Percentiles rank a stretch among this genome's conserved stretches.
phyloP scores from a whole-genome alignment of 1,140 invertebrate species.

The Drosophila fuyamai region DNA sequence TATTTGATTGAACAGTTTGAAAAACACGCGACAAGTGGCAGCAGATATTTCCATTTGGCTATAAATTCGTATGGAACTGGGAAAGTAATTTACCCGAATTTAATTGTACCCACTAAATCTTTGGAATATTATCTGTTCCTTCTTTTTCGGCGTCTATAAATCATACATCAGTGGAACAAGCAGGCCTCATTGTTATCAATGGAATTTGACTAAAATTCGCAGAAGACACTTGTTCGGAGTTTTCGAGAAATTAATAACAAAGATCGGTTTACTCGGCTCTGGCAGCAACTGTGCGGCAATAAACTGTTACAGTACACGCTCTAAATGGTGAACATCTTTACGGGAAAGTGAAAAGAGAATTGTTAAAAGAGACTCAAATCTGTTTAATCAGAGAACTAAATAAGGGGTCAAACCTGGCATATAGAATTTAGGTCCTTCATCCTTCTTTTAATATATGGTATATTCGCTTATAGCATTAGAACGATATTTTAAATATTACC shows the following conservation, averaged over 20 bases:
- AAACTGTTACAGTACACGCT: constrained; percentile 5
- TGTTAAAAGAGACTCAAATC: no score
- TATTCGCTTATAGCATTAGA: no score
- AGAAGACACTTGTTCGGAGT: constrained; percentile 25
- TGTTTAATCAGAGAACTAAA: no score
- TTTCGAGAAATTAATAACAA: constrained; percentile 25
- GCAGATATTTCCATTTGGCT: constrained; percentile 9
- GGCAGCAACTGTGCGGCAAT: constrained; percentile 1
- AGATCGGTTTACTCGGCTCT: constrained; percentile 15
- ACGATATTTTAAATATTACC: no score
- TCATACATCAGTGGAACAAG: constrained; percentile 21
- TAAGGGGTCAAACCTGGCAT: no score
- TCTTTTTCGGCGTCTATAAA: constrained; percentile 4
- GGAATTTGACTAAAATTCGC: constrained; percentile 19
- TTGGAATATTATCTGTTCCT: constrained; percentile 4
- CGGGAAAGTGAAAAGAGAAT: neutral
- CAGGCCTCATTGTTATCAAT: constrained; percentile 42
- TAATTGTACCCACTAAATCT: constrained; percentile 5
- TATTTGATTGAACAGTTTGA: constrained; percentile 42
- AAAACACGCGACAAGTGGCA: constrained; percentile 44
- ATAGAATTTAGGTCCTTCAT: no score
- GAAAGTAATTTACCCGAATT: constrained; percentile 11
- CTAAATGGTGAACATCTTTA: neutral
- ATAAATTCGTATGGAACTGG: constrained; percentile 10
- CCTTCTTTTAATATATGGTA: no score